Base-by-base conservation (phyloP, 2,113 vertebrate genomes). In the Eurypyga helias region DNA sequence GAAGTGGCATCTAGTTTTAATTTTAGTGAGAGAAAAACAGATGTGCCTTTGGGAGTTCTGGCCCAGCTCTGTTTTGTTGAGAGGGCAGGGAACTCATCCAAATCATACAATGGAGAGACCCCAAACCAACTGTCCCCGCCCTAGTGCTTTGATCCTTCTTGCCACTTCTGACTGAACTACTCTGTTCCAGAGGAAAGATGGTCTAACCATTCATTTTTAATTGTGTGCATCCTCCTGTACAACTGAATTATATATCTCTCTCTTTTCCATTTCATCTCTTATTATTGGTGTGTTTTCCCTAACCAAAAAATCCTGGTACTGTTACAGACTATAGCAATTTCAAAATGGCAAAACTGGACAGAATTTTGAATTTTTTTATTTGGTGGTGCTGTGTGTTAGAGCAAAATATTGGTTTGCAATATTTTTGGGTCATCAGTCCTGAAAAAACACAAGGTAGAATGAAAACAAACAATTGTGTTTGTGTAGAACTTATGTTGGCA, bases 1-100 rank as follows among this genome's bases (percentile, higher is more conserved):
- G 95, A 97, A 95, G 97, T 96, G 91, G 95, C 36, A 31, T 92
- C 77, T 57, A 94, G 67, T 80, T 96, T 80, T 90, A 66, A 85
- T 96, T 93, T 82, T 54, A 90, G 89, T 81, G 80, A 38, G 77
- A 52, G 83, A 76, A 97, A 92, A 92, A 20, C 95, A 97, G 86
- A 96, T 97, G 88, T 71, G 45, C 71, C 61, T 84, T 69, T 14
- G 24, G 9, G 20, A 82, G 41, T 58, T 69, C 89, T 91, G 72
- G 19, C 38, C 49, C 26, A 52, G 72, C 17, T 94, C 11, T 7
- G 11, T 64, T 46, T n/a, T 86, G 64, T 83, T 43, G 25, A 78
- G 52, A 54, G 34, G 17, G 36, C 28, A 31, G 29, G 31, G 58
- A 94, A 36, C 72, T 77, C 45, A 54, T 62, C 67, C 76, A 93